phyloP scores from a whole-genome alignment of 2,888 invertebrate genomes.

The Ceriagrion tenellum region DNA sequence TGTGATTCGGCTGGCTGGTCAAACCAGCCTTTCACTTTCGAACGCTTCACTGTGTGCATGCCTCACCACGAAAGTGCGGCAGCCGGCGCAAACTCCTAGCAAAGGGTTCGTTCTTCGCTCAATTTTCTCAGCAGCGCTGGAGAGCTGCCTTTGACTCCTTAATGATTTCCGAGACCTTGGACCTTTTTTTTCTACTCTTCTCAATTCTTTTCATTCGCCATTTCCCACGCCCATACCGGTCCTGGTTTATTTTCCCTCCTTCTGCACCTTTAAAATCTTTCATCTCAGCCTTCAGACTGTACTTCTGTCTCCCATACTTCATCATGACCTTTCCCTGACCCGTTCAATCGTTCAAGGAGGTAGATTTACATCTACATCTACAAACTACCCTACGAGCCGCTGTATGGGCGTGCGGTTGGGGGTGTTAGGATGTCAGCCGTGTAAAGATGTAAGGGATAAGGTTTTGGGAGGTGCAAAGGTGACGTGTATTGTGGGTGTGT shows the following conservation, averaged over 20 bases:
- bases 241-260: not conserved
- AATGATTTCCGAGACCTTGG: not conserved
- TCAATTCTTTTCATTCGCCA: not conserved
- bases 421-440: too few relatives aligned
- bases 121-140: not conserved
- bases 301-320: not conserved
- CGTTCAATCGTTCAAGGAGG: not conserved
- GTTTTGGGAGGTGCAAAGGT: too few relatives aligned
- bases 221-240: not conserved
- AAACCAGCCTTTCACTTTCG: not conserved
- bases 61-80: not conserved
- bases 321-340: not conserved
- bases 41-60: not conserved
- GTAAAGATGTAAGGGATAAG: too few relatives aligned
- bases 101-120: not conserved
- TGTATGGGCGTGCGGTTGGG: too few relatives aligned
- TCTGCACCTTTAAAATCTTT: not conserved
- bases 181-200: not conserved
- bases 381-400: too few relatives aligned
- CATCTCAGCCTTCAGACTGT: not conserved
- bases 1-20: not conserved
- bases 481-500: too few relatives aligned
- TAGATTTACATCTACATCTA: too few relatives aligned
- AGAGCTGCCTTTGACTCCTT: not conserved
- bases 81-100: not conserved